Percentiles rank a stretch among this genome's conserved stretches.
Evolutionary conservation across 2,113 vertebrate species (phyloP).

Genomic region (Sigmodon hispidus): DNA sequence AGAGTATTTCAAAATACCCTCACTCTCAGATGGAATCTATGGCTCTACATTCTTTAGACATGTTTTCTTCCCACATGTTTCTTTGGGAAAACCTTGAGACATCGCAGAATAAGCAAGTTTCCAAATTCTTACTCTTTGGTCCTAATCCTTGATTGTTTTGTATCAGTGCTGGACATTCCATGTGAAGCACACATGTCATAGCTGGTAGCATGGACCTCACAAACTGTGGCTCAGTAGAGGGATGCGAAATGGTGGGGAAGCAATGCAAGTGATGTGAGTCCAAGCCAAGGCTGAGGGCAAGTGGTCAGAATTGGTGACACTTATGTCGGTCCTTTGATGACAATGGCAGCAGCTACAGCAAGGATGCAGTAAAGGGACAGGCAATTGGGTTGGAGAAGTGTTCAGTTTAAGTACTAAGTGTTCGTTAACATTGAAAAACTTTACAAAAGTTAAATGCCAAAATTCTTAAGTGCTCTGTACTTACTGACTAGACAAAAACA

Average conservation of each 20-base stretch:
- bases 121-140: not conserved
- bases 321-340: not conserved
- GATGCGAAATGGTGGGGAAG: rapidly evolving
- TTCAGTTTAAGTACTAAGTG: too few relatives aligned
- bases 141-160: not conserved
- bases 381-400: not conserved
- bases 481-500: not conserved
- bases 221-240: not conserved
- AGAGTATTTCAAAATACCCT: too few relatives aligned
- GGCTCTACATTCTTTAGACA: too few relatives aligned
- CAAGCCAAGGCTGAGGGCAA: not conserved
- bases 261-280: too few relatives aligned
- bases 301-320: not conserved
- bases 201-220: rapidly evolving
- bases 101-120: not conserved
- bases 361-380: not conserved
- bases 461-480: not conserved
- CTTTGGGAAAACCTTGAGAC: not conserved
- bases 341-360: not conserved
- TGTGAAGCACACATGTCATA: not conserved
- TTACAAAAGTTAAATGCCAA: not conserved
- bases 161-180: not conserved
- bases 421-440: not conserved
- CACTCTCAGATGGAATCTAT: too few relatives aligned
- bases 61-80: too few relatives aligned